Evolutionary conservation across 2,113 vertebrate genomes (phyloP), one percentile per base, ranked within the genome.

Genomic region (Ceyx melanurus): DNA sequence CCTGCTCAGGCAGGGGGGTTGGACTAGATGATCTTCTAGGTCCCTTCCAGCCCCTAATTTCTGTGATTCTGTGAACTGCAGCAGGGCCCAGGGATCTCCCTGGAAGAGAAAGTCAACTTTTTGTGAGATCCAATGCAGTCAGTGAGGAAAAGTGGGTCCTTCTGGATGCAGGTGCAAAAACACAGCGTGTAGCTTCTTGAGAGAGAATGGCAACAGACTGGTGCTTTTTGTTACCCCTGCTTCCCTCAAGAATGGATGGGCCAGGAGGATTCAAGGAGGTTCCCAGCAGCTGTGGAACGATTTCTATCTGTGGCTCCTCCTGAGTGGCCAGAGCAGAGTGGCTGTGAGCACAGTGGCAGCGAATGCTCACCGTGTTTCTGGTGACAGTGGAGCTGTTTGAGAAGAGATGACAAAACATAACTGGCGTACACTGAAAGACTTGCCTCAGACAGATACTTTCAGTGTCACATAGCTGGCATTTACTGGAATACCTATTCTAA

Each of bases 401-500:
- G 93, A 53, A 37, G 77, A 85, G 51, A 57, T 91, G 90, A 91
- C 93, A 94, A 95, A 95, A 94, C 80, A 67, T 81, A 86, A 94
- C 71, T 95, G 89, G 51, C 25, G 2, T 62, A 3, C 10, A 26
- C 66, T 89, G 84, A 90, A 92, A 93, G 90, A 29, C 82, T 95
- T 50, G 45, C 48, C 90, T 94, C 86, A 95, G 83, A 37, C 65
- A 94, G 88, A 94, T 84, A 84, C 75, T 93, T 92, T 87, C 86
- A 71, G 3, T 95, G 90, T 94, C 94, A 95, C 73, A 85, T 74
- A 86, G 71, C 86, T 95, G 93, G 90, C 82, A 74, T 93, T 95
- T 95, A 85, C 90, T 81, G 78, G 90, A 93, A 93, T 90, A 90
- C 92, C 92, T 95, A 29, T 95, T 95, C 92, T 95, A 95, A 93